Conservation (phyloP, 2,797 vertebrate genomes). For the Epinephelus awoara region DNA sequence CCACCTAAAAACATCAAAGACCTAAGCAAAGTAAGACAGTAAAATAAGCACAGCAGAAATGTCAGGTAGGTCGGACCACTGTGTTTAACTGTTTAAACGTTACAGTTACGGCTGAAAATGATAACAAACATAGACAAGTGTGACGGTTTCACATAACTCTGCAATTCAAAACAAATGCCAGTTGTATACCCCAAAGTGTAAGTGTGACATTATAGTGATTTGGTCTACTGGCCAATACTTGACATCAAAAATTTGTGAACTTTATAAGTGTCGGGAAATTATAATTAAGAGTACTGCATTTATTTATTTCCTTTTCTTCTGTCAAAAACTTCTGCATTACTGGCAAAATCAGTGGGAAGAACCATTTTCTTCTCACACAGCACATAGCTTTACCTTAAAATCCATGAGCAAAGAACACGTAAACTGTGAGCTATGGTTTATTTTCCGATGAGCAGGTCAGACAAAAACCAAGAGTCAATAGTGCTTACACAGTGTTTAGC, state of each 20-base stretch:
- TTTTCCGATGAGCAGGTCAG: slow-evolving; percentile 50
- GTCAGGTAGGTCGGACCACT: no score
- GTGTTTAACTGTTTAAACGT: no score
- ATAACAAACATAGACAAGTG: no score
- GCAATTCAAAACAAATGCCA: no score
- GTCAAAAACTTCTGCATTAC: not conserved
- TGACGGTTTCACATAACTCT: no score
- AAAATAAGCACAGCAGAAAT: no score
- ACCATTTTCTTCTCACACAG: slow-evolving; percentile 10
- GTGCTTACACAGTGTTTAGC: slow-evolving; percentile 72
- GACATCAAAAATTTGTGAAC: not conserved
- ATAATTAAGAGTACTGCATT: not conserved
- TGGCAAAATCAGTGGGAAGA: not conserved
- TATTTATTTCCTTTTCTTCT: not conserved
- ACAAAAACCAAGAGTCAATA: slow-evolving; percentile 61
- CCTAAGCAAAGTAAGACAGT: no score
- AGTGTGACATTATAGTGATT: no score
- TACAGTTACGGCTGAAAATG: no score
- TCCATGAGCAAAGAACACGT: slow-evolving; percentile 23
- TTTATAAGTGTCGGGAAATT: not conserved
- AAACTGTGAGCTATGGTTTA: slow-evolving; percentile 26
- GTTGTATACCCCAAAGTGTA: no score
- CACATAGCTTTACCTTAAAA: slow-evolving; percentile 13
- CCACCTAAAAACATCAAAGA: no score
- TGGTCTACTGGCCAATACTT: no score